Evolutionary conservation across 2,113 vertebrate genomes (phyloP).

Genomic region (Calidris pygmaea): DNA sequence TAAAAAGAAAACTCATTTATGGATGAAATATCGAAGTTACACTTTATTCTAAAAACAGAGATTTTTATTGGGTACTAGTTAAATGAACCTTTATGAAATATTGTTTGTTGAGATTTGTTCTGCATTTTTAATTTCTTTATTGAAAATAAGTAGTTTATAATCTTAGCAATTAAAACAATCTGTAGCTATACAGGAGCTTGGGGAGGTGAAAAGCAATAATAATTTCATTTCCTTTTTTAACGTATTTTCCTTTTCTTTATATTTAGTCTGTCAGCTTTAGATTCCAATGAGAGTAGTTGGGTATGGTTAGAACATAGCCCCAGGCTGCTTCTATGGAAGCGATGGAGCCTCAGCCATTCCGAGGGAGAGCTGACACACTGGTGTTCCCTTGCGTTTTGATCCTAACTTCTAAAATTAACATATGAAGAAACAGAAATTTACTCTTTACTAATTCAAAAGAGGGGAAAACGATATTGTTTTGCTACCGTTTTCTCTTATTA

Average conservation of each 20-base stretch:
- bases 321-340: background rate
- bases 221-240: background rate
- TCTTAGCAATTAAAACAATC: background rate
- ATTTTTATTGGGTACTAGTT: background rate
- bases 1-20: background rate
- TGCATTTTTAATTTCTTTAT: background rate
- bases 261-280: background rate
- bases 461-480: background rate
- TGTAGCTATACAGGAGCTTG: background rate
- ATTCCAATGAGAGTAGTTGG: background rate
- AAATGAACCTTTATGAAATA: background rate
- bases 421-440: background rate
- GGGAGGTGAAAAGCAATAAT: background rate
- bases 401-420: background rate
- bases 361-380: background rate
- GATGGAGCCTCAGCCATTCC: background rate
- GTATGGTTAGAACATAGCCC: background rate
- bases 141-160: background rate
- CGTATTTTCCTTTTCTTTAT: background rate
- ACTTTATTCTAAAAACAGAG: background rate
- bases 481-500: background rate
- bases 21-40: background rate
- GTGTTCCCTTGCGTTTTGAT: background rate
- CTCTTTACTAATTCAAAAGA: background rate
- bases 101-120: background rate